phyloP scores from a whole-genome alignment of 2,888 invertebrate species.

The Himalopsyche kuldschensis region DNA sequence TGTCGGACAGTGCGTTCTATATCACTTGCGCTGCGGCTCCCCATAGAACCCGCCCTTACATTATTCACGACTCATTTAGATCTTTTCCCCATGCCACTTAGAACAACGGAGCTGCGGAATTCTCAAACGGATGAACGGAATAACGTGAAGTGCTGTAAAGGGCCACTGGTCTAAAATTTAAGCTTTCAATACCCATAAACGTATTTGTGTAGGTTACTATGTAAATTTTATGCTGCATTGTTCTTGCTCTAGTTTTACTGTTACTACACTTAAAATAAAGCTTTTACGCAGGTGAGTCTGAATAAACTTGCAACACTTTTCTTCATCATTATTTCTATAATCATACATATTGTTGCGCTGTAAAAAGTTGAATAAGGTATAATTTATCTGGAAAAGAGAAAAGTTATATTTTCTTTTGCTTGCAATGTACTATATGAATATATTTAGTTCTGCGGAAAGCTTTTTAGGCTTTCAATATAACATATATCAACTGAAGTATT shows the following conservation, averaged over 20 bases:
- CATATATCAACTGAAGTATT: too few relatives aligned
- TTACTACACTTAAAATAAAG: too few relatives aligned
- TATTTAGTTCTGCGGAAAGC: too few relatives aligned
- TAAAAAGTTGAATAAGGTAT: too few relatives aligned
- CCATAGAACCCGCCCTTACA: conserved; percentile 13
- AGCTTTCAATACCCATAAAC: not conserved
- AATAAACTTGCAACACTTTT: too few relatives aligned
- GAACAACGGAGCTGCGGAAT: not conserved
- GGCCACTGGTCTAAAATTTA: not conserved
- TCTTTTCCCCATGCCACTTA: conserved; percentile 4
- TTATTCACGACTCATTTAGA: conserved; percentile 31
- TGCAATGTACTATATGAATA: too few relatives aligned
- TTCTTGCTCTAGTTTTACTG: not conserved
- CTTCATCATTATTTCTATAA: too few relatives aligned
- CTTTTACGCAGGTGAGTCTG: too few relatives aligned
- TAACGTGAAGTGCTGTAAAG: not conserved
- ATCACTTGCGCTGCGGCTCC: conserved; percentile 26
- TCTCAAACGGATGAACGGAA: not conserved
- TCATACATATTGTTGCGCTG: too few relatives aligned
- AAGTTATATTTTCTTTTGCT: too few relatives aligned
- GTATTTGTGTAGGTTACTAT: not conserved
- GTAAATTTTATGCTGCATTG: not conserved
- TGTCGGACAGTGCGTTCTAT: conserved; percentile 29
- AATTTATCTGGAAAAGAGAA: too few relatives aligned
- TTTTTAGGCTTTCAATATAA: too few relatives aligned